phyloP scores from a whole-genome alignment of 2,888 invertebrate species.

The Hypolimnas misippus region DNA sequence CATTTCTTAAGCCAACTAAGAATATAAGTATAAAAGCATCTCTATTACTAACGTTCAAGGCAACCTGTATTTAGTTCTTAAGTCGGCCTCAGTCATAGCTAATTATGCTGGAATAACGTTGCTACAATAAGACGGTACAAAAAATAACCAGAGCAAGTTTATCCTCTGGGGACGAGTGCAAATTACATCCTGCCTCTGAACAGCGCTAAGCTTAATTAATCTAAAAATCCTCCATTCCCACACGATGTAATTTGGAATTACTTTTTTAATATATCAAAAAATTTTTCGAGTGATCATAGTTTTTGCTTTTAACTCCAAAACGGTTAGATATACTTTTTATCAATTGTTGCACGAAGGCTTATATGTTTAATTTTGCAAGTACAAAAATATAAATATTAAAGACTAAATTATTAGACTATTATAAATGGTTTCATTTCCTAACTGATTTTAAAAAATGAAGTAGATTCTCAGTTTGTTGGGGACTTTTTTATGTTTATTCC shows the following conservation, averaged over 20 bases:
- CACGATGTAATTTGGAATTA: constrained; percentile 7
- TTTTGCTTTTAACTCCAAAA: constrained; percentile 1
- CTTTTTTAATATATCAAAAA: neutral
- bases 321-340: too few species aligned
- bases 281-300: neutral
- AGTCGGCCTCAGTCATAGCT: constrained; percentile 5
- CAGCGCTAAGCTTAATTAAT: constrained; percentile 63
- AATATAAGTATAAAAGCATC: neutral
- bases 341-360: too few species aligned
- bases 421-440: too few species aligned
- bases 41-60: neutral
- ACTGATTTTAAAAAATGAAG: too few species aligned
- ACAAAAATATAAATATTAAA: too few species aligned
- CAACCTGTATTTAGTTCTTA: neutral
- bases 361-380: too few species aligned
- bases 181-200: constrained; percentile 58
- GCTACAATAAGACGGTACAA: constrained; percentile 13
- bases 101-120: constrained; percentile 13
- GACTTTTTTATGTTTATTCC: too few species aligned
- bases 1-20: neutral
- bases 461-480: too few species aligned
- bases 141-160: constrained; percentile 12
- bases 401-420: too few species aligned
- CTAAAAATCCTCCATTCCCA: constrained; percentile 51
- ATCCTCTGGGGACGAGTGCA: constrained; percentile 44